A percentile compares a stretch with the other conserved stretches of the same genome.
phyloP scores from a whole-genome alignment of 2,113 vertebrate genomes.

The Carlito syrichta region DNA sequence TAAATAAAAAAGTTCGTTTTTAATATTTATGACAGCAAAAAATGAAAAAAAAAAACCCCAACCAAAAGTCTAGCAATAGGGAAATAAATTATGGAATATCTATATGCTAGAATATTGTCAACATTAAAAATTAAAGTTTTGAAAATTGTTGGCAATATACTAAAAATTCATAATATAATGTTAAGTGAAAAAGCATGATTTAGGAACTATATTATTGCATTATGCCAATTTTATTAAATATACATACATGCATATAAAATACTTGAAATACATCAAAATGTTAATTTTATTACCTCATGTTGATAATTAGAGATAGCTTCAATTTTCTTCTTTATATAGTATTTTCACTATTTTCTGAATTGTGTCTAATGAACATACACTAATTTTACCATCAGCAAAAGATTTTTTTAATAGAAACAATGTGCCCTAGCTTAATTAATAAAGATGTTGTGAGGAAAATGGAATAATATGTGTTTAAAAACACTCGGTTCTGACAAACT shows the following conservation, averaged over 20 bases:
- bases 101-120: not conserved
- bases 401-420: slow-evolving; percentile 1
- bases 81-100: slow-evolving; percentile 2
- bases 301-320: not conserved
- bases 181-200: not conserved
- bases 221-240: slow-evolving; percentile 23
- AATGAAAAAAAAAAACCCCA: not conserved
- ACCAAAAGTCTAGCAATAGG: not conserved
- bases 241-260: not conserved
- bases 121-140: slow-evolving; percentile 28
- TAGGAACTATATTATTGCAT: not conserved
- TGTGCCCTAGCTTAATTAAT: not conserved
- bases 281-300: slow-evolving; percentile 5
- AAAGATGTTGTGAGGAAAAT: not conserved
- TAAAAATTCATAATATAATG: not conserved
- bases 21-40: slow-evolving; percentile 28
- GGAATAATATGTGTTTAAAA: not conserved
- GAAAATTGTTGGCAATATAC: not conserved
- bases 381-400: not conserved
- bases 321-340: not conserved
- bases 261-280: not conserved
- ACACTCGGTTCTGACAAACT: not conserved
- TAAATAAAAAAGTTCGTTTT: slow-evolving; percentile 32
- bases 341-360: slow-evolving; percentile 29
- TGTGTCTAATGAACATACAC: not conserved